Evolutionary conservation across 2,113 vertebrate genomes (phyloP), one percentile per base, ranked within the genome.

Genomic region (Rafetus swinhoei): DNA sequence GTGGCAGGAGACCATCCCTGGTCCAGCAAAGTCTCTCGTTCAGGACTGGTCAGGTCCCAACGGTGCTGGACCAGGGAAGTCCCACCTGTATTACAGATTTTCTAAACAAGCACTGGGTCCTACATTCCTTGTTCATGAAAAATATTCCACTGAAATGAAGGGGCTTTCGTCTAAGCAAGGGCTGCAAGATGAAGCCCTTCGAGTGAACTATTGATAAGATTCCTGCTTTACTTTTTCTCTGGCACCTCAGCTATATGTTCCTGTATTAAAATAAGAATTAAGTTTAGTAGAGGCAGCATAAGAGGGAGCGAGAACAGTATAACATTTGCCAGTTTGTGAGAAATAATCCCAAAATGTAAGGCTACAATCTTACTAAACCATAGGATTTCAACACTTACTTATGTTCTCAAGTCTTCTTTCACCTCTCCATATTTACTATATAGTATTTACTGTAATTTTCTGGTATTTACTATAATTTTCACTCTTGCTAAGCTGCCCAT

Each of bases 311-410:
- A 77, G 50, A 50, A 39, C 39, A 21, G 45, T 77, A 45, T 57
- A 84, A 56, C n/a, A 92, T 88, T 86, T 45, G 35, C 79, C 2
- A 76, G 22, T 35, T 87, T 54, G 82, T 52, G 81, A 85, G 32
- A 53, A 16, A 77, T 77, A 86, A 27, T 50, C 39, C 88, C 62
- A 86, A 72, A 92, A 92, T 10, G 11, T 2, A 53, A 24, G 24
- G n/a, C 57, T 86, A 76, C 50, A 84, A 90, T 1, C 21, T 89
- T 14, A 87, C 81, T 87, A 0, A 2, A 92, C n/a, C 62, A 62
- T 81, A 22, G 21, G 32, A 11, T 55, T 91, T 39, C 60, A 86
- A 45, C 0, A 0, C 3, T 19, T 0, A 0, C 45, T 50, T 79
- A 1, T 50, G 7, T 50, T 86, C 65, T 4, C 55, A 53, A 4